These are phyloP conservation scores for Cladopsammia gracilis DNA, from an alignment of 64 coral and sea anemone species.

Conservation along the genomic window DNA sequence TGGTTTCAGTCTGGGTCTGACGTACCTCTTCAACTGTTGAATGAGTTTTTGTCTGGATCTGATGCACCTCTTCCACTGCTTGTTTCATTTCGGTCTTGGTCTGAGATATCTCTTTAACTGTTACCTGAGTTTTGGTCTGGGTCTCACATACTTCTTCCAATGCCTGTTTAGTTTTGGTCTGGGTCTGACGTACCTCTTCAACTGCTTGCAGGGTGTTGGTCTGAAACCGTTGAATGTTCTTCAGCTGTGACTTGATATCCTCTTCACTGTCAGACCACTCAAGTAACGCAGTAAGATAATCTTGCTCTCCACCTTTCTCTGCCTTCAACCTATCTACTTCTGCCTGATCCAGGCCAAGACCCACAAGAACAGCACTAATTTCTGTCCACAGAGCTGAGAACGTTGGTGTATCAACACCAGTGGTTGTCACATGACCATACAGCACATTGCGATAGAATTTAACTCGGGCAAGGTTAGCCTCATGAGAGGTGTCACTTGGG, in stretches of 20 bases:
- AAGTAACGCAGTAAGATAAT: conserved; percentile 23
- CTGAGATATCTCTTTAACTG: conserved; percentile 19
- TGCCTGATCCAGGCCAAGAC: conserved; percentile 47
- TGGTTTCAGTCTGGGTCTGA: too few species aligned
- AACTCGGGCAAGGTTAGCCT: conserved; percentile 33
- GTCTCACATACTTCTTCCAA: neutral
- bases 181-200: neutral
- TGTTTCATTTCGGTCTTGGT: conserved; percentile 23
- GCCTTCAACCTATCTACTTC: conserved; percentile 58
- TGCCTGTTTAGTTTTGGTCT: neutral
- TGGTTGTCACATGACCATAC: conserved; percentile 53
- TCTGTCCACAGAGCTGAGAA: conserved; percentile 56
- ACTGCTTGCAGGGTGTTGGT: neutral
- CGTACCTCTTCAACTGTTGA: neutral
- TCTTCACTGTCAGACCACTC: conserved; percentile 46
- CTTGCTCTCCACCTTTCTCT: conserved; percentile 17
- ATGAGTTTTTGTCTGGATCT: neutral
- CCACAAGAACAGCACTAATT: conserved; percentile 34
- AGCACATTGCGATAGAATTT: conserved; percentile 51
- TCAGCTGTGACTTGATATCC: neutral
- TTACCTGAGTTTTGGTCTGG: neutral
- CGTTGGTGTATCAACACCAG: conserved; percentile 14
- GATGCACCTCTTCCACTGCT: neutral
- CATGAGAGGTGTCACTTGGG: conserved; percentile 38
- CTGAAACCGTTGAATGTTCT: neutral